phyloP scores from a whole-genome alignment of 2,113 vertebrate species.

The Poecile atricapillus region DNA sequence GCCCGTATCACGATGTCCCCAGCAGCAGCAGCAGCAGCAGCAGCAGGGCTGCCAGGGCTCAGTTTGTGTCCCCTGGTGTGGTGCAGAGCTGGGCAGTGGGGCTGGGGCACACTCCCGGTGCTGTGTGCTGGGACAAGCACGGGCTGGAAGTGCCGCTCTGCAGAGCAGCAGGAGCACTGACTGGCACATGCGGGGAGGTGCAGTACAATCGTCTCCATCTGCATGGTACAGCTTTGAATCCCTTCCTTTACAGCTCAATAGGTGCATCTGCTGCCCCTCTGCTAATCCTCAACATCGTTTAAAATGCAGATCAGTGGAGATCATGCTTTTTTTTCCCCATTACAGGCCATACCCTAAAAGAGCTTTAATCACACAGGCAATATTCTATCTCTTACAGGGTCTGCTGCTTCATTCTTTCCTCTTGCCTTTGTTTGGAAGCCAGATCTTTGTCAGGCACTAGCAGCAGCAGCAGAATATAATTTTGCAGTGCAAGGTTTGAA shows the following conservation, averaged over 20 bases:
- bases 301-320: conserved; percentile 58
- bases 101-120: not conserved
- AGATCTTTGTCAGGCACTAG: conserved; percentile 5
- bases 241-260: conserved; percentile 47
- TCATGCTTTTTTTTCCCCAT: not conserved
- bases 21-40: not conserved
- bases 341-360: conserved; percentile 6
- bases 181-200: not conserved
- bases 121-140: not conserved
- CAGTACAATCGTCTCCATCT: conserved; percentile 48
- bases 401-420: conserved; percentile 14
- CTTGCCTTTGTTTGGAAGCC: conserved; percentile 46
- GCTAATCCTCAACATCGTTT: conserved; percentile 51
- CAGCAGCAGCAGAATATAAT: not conserved
- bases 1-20: accelerated
- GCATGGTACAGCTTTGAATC: not conserved
- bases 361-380: conserved; percentile 28
- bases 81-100: not conserved
- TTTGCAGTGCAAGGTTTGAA: not conserved
- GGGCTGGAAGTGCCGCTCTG: not conserved
- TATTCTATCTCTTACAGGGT: conserved; percentile 29
- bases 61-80: accelerated
- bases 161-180: not conserved
- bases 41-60: not conserved
- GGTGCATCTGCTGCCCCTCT: conserved; percentile 53